Conservation (phyloP, 2,113 vertebrate genomes). For the Podarcis cretensis region DNA sequence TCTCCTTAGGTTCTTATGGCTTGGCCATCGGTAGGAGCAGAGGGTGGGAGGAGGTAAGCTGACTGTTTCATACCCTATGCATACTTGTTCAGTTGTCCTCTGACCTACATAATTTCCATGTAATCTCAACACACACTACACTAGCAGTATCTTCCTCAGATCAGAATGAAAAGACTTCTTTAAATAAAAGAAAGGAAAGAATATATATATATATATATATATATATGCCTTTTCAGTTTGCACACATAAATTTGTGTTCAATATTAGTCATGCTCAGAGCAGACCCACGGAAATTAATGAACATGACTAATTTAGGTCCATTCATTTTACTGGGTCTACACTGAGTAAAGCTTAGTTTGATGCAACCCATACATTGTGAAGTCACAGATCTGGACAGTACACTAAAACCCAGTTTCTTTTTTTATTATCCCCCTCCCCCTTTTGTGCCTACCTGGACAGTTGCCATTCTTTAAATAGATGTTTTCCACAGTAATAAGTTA, state of each 20-base stretch:
- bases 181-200: background rate
- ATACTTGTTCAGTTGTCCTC: fast-evolving
- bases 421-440: background rate
- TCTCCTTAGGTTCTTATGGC: no score
- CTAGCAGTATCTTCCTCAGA: background rate
- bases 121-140: no score
- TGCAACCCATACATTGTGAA: background rate
- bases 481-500: conserved; percentile 62
- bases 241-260: background rate
- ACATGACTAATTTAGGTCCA: no score
- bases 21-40: background rate
- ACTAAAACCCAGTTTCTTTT: background rate
- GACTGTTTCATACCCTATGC: no score
- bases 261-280: no score
- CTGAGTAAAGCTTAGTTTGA: no score
- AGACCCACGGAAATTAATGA: no score
- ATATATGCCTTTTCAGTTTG: background rate
- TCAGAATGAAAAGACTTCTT: background rate
- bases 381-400: background rate
- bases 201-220: no score
- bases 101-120: background rate
- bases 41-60: background rate
- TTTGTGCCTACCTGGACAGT: conserved; percentile 10
- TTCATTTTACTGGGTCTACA: no score
- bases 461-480: conserved; percentile 40